Evolutionary conservation across 2,888 invertebrate genomes (phyloP), one percentile per base, ranked within the genome.

Genomic region (Eristalis tenax): DNA sequence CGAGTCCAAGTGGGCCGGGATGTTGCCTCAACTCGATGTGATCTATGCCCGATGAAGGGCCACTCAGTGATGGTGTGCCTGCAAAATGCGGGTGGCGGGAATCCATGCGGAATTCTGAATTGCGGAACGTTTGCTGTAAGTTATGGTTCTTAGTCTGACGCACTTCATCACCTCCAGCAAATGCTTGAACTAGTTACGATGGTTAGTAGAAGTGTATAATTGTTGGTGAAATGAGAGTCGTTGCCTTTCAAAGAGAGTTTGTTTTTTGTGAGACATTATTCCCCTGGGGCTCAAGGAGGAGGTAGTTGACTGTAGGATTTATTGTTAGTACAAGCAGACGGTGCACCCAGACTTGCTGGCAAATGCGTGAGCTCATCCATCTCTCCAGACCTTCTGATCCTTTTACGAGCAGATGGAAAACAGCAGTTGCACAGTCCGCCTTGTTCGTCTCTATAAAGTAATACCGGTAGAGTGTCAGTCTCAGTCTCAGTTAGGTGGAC

Each of bases 21-120:
- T 59, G 26, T 23, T 59, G 59, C 18, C 50, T 50, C 50, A 50
- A 71, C 61, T 66, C 71, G 69, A 43, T 76, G 80, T 84, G 73
- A 79, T 78, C 79, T 79, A 74, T 69, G 63, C 11, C 10, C n/a
- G 22, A 22, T 26, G 22, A 13, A 8, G 26, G 28, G 13, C n/a
- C 28, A 13, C 43, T 43, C n/a, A 4, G 15, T 40, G 2, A 40
- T n/a, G 10, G 11, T 2, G 15, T 26, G 64, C 23, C 13, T 38
- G 38, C 13, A 4, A 38, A 38, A 8, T 38, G 38, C 11, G 13
- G 13, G 32, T 0, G 6, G 32, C 8, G 13, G 15, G 43, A 18
- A 50, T 8, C n/a, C 50, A 18, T 18, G n/a, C n/a, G 50, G 50
- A 50, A n/a, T n/a, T 18, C 8, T 18, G 50, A 50, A 18, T 18